These are phyloP conservation scores for Rhinatrema bivittatum DNA, from an alignment of 2,797 vertebrate genomes.

Conservation along the genomic window DNA sequence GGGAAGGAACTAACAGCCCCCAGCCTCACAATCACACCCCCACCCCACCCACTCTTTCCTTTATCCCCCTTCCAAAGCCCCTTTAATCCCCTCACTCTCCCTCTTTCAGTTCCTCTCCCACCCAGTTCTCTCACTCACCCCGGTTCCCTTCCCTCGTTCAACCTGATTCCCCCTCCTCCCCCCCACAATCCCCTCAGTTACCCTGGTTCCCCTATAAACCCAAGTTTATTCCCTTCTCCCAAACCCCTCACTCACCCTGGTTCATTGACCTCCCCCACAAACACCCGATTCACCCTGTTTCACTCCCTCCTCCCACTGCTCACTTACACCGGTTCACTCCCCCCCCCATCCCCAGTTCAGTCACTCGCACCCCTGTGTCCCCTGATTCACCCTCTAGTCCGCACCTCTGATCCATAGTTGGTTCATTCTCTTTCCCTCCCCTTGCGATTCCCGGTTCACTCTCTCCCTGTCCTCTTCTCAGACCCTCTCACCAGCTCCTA, in stretches of 20 bases:
- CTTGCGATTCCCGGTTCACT: too few species aligned
- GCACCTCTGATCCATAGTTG: too few species aligned
- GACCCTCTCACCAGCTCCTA: background rate
- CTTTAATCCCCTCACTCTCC: background rate
- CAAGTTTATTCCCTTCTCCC: background rate
- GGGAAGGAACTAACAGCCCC: too few species aligned
- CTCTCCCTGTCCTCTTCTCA: background rate
- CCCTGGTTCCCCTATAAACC: too few species aligned
- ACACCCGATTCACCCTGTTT: background rate
- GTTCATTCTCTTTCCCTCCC: too few species aligned
- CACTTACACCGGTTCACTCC: background rate
- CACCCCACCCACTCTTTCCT: background rate
- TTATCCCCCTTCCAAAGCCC: background rate
- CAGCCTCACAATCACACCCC: too few species aligned
- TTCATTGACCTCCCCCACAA: too few species aligned
- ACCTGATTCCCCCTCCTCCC: background rate
- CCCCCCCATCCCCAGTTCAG: background rate
- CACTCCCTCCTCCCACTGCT: background rate
- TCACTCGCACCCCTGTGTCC: background rate
- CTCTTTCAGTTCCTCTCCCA: background rate
- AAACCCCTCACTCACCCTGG: background rate
- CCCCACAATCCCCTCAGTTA: background rate
- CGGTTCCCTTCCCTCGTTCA: background rate
- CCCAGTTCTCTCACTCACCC: background rate
- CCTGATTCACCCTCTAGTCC: too few species aligned